These are phyloP conservation scores for Lamprotornis superbus DNA, from an alignment of 2,113 vertebrate species.

Conservation along the genomic window DNA sequence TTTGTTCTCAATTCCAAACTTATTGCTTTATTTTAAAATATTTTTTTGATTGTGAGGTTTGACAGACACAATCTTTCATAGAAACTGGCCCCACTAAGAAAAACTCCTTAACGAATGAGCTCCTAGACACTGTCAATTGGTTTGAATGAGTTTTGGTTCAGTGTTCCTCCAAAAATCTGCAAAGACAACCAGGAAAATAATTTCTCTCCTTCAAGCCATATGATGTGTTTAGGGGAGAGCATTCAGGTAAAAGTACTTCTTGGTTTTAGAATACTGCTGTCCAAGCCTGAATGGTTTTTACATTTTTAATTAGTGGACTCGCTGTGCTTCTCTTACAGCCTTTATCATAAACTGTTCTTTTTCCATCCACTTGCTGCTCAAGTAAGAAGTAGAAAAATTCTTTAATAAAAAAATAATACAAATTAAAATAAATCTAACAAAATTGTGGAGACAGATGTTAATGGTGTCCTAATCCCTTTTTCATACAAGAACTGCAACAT, in stretches of 20 bases:
- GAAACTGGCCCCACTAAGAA: neutral
- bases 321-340: neutral
- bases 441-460: neutral
- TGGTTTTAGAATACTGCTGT: neutral
- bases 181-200: neutral
- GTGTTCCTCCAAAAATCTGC: neutral
- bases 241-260: neutral
- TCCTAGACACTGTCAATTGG: neutral
- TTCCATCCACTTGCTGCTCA: neutral
- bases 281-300: neutral
- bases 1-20: neutral
- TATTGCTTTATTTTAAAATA: neutral
- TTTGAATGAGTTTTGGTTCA: neutral
- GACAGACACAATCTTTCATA: neutral
- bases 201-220: neutral
- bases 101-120: neutral
- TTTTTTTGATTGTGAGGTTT: neutral
- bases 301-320: neutral
- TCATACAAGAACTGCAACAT: neutral
- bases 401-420: neutral
- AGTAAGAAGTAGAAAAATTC: neutral
- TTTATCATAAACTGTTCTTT: neutral
- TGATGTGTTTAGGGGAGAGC: neutral
- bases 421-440: neutral
- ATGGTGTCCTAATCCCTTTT: neutral